phyloP scores from a whole-genome alignment of 2,113 vertebrate genomes.

The Mus spicilegus region DNA sequence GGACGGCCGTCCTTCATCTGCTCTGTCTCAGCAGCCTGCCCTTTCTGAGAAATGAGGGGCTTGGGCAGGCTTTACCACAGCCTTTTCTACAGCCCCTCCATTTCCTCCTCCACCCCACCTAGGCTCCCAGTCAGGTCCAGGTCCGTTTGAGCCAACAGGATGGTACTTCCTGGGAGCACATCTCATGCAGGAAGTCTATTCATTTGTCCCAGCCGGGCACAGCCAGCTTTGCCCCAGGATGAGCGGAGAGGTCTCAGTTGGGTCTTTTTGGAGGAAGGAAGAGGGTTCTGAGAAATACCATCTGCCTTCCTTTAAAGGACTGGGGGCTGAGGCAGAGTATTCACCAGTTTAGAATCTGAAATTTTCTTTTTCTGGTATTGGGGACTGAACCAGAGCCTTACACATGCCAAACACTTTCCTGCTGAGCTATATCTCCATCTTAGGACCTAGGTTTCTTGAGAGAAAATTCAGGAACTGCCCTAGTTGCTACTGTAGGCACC shows the following conservation, averaged over 20 bases:
- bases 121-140: not conserved
- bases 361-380: not conserved
- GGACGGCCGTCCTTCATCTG: slow-evolving; percentile 1
- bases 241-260: not conserved
- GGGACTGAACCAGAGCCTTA: not conserved
- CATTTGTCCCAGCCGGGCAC: not conserved
- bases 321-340: not conserved
- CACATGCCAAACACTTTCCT: not conserved
- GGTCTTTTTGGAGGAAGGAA: not conserved
- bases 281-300: not conserved
- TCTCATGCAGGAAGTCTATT: not conserved
- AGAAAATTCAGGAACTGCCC: not conserved
- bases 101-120: not conserved
- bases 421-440: not conserved
- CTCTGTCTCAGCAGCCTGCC: not conserved
- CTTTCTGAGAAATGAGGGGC: not conserved
- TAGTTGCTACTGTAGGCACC: not conserved
- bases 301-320: not conserved
- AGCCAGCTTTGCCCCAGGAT: not conserved
- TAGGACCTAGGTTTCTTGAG: not conserved
- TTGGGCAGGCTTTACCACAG: not conserved
- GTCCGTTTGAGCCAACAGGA: not conserved
- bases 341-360: not conserved
- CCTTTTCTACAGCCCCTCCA: not conserved
- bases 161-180: not conserved